Percentiles rank a stretch among this genome's conserved stretches.
Conservation (phyloP, 2,888 invertebrate genomes). For the Sinodicranocentrus sp. region DNA sequence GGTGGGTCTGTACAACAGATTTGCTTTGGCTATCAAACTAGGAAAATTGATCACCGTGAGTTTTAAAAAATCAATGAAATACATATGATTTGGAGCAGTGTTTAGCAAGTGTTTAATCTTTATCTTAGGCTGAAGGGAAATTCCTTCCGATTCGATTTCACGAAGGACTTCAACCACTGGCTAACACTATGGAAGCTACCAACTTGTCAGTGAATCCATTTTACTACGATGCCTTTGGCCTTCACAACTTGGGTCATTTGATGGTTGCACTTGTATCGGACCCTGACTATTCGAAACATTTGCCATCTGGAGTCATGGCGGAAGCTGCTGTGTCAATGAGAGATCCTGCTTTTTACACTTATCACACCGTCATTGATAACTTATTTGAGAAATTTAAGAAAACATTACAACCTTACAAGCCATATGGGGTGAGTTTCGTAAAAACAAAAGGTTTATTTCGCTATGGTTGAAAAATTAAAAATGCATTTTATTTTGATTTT, state of each 20-base stretch:
- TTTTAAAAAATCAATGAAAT: too few species aligned
- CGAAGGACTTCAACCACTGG: slow-evolving; percentile 51
- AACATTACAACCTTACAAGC: slow-evolving; percentile 82
- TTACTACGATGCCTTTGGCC: slow-evolving; percentile 41
- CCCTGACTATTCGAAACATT: slow-evolving; percentile 40
- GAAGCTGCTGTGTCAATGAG: slow-evolving; percentile 41
- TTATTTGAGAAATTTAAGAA: slow-evolving; percentile 87
- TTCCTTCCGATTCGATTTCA: slow-evolving; percentile 25
- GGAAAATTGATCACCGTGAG: slow-evolving; percentile 38
- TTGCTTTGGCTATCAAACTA: slow-evolving; percentile 14
- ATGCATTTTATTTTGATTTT: not conserved
- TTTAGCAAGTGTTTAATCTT: too few species aligned
- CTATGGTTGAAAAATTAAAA: too few species aligned
- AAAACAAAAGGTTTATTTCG: too few species aligned
- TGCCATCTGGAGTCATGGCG: slow-evolving; percentile 44
- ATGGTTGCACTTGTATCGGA: slow-evolving; percentile 40
- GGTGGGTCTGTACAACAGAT: not conserved
- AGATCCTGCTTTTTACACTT: slow-evolving; percentile 47
- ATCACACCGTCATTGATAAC: slow-evolving; percentile 78
- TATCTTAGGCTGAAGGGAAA: too few species aligned
- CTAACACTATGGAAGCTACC: slow-evolving; percentile 56
- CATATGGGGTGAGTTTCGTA: too few species aligned
- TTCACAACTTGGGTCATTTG: slow-evolving; percentile 58
- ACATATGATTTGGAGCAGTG: too few species aligned
- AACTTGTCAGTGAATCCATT: slow-evolving; percentile 49